Evolutionary conservation across 2,797 vertebrate genomes (phyloP), one percentile per base, ranked within the genome.

Genomic region (Coregonus suidteri): DNA sequence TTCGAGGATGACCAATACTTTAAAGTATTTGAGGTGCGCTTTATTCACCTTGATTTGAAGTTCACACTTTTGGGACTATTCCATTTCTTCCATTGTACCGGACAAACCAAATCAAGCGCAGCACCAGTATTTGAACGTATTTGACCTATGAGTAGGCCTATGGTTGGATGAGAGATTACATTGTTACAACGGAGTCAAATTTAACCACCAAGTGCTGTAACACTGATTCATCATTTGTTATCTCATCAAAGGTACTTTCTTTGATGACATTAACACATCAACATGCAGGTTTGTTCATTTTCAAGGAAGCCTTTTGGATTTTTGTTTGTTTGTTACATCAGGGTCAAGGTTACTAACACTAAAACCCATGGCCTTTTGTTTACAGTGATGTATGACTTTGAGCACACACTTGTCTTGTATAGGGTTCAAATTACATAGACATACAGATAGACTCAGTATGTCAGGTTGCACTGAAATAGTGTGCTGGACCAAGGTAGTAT

Each of bases 221-320:
- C n/a, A 66, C 64, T 31, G 30, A 59, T 59, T 18, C 56, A 20
- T 59, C 3, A 47, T 47, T 59, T 59, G 56, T 7, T 56, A 37
- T 70, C 16, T 15, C 59, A 64, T 13, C 31, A 69, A 69, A 37
- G 67, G 37, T 16, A 68, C 47, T 72, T 30, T 16, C 30, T 30
- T 35, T 11, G 30, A 54, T 6, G 52, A 56, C 51, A 34, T 1
- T 15, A 54, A 72, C 30, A 35, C 31, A 18, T 4, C 53, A 68
- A 34, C 66, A 73, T 70, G 34, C 68, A 70, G 18, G 18, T 69
- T 18, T 11, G 35, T 70, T 70, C n/a, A 47, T 70, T 41, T 70
- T 70, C n/a, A 9, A 70, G 68, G 37, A 51, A 69, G 35, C 35
- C 34, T 69, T 34, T 20, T 47, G 5, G 35, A 70, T 73, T 35